Evolutionary conservation across 2,888 invertebrate species (phyloP).

Genomic region (Stenolophus ochropezus): DNA sequence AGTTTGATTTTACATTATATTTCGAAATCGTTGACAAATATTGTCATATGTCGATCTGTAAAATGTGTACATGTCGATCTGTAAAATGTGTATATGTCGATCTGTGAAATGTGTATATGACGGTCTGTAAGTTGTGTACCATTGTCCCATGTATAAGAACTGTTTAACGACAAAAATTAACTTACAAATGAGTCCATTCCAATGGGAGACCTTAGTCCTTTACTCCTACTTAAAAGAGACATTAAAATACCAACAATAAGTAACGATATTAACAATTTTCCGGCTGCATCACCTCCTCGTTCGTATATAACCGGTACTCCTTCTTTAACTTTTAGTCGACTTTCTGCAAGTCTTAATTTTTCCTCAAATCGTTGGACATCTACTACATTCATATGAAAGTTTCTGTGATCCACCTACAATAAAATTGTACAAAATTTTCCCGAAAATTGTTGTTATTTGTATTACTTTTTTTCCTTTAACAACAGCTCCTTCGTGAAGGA

Average conservation of each 20-base stretch:
- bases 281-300: slow-evolving; percentile 84
- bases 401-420: slow-evolving; percentile 77
- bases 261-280: slow-evolving; percentile 81
- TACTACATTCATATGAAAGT: slow-evolving; percentile 89
- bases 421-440: slow-evolving; percentile 56
- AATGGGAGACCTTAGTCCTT: slow-evolving; percentile 80
- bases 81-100: too few relatives aligned
- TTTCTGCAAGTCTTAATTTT: slow-evolving; percentile 90
- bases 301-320: slow-evolving; percentile 91
- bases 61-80: too few relatives aligned
- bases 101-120: too few relatives aligned
- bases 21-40: too few relatives aligned
- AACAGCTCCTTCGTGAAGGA: slow-evolving; percentile 89
- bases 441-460: background rate
- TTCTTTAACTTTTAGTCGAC: slow-evolving; percentile 85
- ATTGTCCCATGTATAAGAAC: too few relatives aligned
- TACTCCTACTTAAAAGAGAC: slow-evolving; percentile 81
- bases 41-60: too few relatives aligned
- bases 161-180: too few relatives aligned
- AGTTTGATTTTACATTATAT: too few relatives aligned
- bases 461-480: slow-evolving; percentile 82
- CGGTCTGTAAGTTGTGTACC: too few relatives aligned
- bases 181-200: slow-evolving; percentile 89
- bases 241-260: slow-evolving; percentile 81
- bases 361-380: slow-evolving; percentile 92